Evolutionary conservation across 2,888 invertebrate species (phyloP), one percentile per base, ranked within the genome.

Genomic region (Myopa tessellatipennis): DNA sequence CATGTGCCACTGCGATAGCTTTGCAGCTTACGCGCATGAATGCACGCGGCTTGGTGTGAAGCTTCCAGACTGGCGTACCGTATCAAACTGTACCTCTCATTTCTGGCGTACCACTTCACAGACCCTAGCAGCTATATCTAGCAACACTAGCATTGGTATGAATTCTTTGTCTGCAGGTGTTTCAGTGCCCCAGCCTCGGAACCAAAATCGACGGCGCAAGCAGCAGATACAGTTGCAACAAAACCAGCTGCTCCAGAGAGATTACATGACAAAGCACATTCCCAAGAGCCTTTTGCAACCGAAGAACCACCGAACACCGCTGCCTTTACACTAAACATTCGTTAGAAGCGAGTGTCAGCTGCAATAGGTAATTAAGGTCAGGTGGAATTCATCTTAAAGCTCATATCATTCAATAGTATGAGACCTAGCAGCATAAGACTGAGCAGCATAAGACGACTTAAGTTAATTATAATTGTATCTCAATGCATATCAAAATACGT

Each of bases 21-120:
- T 97, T 85, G 93, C 94, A 76, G 97, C 97, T 4, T 98, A 97
- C 86, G 95, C 95, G 0, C 93, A 96, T 81, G 96, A 96, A 88
- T 98, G 98, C 86, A 91, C 93, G 80, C 91, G 96, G 36, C 89
- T 95, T 61, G 96, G 96, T 0, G 94, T 94, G 0, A 91, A 92
- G 79, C 90, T 95, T 70, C 90, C 90, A 0, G 91, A 93, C 81
- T 97, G 96, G 96, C 91, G 93, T 79, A 90, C 91, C 70, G 90
- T 91, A 18, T 93, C 94, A 73, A 92, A 92, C 86, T 96, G 95
- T 85, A 91, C 91, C 52, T 74, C 18, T 0, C 45, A 6, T 45
- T 45, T 45, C 45, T 45, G 85, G 10, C 84, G 85, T 6, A 88
- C 86, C 68, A 68, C 75, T 16, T 78, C 80, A 18, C 52, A 79